Evolutionary conservation across 1,140 invertebrate species (phyloP).

Genomic region (Trachelipus rathkii): DNA sequence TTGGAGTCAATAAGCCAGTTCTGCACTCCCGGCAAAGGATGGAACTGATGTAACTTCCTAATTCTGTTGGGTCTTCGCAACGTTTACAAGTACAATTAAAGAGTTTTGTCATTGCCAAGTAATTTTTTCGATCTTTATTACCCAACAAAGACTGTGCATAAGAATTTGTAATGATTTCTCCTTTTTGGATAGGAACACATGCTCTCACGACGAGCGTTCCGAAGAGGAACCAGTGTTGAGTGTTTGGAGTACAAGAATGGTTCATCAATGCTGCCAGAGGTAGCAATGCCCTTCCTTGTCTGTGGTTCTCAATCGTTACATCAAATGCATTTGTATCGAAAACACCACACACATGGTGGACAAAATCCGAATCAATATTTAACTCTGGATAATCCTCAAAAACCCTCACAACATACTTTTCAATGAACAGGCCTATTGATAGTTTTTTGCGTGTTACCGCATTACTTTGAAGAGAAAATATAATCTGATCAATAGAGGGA

Average conservation of each 20-base stretch:
- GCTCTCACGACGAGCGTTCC: slow-evolving; percentile 57
- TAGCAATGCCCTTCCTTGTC: slow-evolving; percentile 61
- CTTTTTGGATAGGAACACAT: slow-evolving; percentile 60
- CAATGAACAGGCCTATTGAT: slow-evolving; percentile 27
- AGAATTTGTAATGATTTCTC: slow-evolving; percentile 62
- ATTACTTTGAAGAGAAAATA: slow-evolving; percentile 48
- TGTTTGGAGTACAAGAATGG: slow-evolving; percentile 77
- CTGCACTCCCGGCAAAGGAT: slow-evolving; percentile 47
- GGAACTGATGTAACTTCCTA: slow-evolving; percentile 46
- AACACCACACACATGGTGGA: slow-evolving; percentile 67
- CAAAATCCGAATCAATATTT: slow-evolving; percentile 53
- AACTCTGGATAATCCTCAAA: background rate
- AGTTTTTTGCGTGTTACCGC: slow-evolving; percentile 5
- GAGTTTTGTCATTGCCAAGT: slow-evolving; percentile 66
- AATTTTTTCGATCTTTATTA: slow-evolving; percentile 64
- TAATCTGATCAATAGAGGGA: slow-evolving; percentile 46
- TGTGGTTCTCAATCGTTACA: slow-evolving; percentile 57
- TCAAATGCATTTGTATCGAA: slow-evolving; percentile 76
- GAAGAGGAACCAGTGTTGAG: slow-evolving; percentile 62
- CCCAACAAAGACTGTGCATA: slow-evolving; percentile 70
- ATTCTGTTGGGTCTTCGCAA: slow-evolving; percentile 45
- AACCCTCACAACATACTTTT: slow-evolving; percentile 22
- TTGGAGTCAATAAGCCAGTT: slow-evolving; percentile 47
- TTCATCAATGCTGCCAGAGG: slow-evolving; percentile 68
- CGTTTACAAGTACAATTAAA: slow-evolving; percentile 53